These are phyloP conservation scores for Xestia rhomboidea DNA, from an alignment of 2,888 invertebrate genomes.

Conservation along the genomic window DNA sequence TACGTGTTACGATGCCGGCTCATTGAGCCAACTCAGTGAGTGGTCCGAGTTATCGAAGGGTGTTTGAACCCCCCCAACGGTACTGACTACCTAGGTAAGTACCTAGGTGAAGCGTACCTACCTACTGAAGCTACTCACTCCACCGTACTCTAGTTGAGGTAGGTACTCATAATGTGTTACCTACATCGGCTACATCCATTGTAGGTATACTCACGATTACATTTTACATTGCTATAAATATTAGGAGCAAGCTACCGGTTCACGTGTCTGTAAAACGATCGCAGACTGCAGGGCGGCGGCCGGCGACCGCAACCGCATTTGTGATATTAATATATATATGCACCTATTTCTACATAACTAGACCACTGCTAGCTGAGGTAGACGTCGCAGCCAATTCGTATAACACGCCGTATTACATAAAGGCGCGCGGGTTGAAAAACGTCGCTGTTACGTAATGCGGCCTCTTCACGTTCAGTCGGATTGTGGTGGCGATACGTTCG, in stretches of 20 bases:
- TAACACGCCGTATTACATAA: too few species aligned
- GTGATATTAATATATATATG: conserved; percentile 32
- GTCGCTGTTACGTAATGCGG: too few species aligned
- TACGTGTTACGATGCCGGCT: neutral
- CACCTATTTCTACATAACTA: conserved; percentile 16
- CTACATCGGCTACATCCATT: neutral
- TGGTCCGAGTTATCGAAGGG: neutral
- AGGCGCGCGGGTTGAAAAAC: too few species aligned
- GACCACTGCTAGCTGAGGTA: neutral
- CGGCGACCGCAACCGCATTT: conserved; percentile 72
- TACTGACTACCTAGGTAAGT: neutral
- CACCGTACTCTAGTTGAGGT: neutral
- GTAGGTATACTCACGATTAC: neutral
- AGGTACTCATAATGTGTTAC: neutral
- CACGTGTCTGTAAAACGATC: conserved; percentile 75
- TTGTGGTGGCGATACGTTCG: too few species aligned
- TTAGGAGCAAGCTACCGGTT: conserved; percentile 22
- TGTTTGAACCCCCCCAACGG: neutral
- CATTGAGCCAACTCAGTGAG: neutral
- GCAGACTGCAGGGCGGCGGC: conserved; percentile 76
- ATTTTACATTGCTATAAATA: conserved; percentile 8
- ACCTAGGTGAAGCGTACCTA: neutral
- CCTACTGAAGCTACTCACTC: neutral
- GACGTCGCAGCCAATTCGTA: too few species aligned
- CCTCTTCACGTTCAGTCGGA: too few species aligned